A percentile compares a stretch with the other conserved stretches of the same genome.
Conservation (phyloP, 2,113 vertebrate species). For the Tretioscincus oriximinensis region DNA sequence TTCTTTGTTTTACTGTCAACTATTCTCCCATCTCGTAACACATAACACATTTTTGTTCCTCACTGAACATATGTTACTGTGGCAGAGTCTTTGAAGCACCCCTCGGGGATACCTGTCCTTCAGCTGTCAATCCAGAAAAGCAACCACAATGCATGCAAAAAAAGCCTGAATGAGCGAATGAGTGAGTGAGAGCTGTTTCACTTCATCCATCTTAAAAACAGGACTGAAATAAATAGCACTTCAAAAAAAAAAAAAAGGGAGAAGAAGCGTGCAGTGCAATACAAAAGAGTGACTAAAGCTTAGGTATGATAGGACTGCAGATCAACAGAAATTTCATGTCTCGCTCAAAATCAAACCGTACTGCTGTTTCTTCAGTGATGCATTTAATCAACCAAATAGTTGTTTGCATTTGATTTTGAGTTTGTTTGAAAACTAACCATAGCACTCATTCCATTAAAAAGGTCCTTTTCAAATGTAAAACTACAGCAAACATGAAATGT, state of each 20-base stretch:
- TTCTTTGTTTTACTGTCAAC: constrained; percentile 44
- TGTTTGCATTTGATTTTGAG: no score
- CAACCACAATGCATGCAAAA: not conserved
- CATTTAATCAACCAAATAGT: no score
- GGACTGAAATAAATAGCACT: constrained; percentile 23
- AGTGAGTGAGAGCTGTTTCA: constrained; percentile 15
- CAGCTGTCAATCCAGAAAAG: constrained; percentile 36
- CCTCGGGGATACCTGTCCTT: constrained; percentile 56
- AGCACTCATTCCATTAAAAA: no score
- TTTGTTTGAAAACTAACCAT: no score
- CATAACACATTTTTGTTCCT: constrained; percentile 27
- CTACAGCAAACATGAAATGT: no score
- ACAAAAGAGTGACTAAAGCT: constrained; percentile 3
- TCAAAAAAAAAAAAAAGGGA: not conserved
- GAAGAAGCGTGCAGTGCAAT: not conserved
- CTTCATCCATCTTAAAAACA: constrained; percentile 39
- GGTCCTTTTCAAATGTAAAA: no score
- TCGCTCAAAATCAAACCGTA: no score
- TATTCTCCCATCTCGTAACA: constrained; percentile 28
- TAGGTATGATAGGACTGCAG: not conserved
- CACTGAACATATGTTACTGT: constrained; percentile 47
- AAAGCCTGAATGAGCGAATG: accelerated
- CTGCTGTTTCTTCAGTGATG: no score
- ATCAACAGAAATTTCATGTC: no score
- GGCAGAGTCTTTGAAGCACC: constrained; percentile 46